Base-by-base conservation (phyloP, 2,113 vertebrate species). In the Oncorhynchus gorbuscha region DNA sequence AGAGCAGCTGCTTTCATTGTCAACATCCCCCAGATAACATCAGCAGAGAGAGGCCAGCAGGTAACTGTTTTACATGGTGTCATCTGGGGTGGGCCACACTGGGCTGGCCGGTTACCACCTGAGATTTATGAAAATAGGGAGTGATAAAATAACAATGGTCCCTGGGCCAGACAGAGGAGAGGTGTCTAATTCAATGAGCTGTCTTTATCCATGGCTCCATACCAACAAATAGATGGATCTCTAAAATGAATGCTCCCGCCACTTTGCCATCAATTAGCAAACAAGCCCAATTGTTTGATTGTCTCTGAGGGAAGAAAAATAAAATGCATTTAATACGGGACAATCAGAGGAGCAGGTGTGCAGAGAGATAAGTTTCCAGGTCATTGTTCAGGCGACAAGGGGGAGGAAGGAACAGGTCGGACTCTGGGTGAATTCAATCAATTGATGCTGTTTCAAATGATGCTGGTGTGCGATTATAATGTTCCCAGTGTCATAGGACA, bases 111-210 rank as follows among this genome's bases (percentile, higher is more conserved):
- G 96, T 97, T 96, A 96, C 94, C 94, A 95, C 95, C 93, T 92
- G 93, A 95, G 91, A 97, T 97, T 96, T 97, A 96, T 96, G 94
- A 96, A 97, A 96, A 96, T 97, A 92, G 90, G 90, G 91, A 85
- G 94, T 96, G 95, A 97, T 97, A 94, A 96, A 93, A 94, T 92
- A 95, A 96, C 95, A 92, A 91, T 86, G 79, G 91, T 88, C 87
- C 88, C 95, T 94, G 88, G 94, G 93, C 91, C 88, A 93, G 94
- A 0, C 39, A 45, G 9, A 2, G 39, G 9, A 94, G 94, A 94
- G 93, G 93, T 92, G 92, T 91, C 91, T 95, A 93, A 96, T 96
- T 97, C 94, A 95, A 84, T 90, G 91, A 90, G 93, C 89, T 90
- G 91, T 91, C 39, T 92, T 91, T 94, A 93, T n/a, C 30, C 18